Conservation (phyloP, 2,888 invertebrate genomes). For the Ichneumoninae sp. region DNA sequence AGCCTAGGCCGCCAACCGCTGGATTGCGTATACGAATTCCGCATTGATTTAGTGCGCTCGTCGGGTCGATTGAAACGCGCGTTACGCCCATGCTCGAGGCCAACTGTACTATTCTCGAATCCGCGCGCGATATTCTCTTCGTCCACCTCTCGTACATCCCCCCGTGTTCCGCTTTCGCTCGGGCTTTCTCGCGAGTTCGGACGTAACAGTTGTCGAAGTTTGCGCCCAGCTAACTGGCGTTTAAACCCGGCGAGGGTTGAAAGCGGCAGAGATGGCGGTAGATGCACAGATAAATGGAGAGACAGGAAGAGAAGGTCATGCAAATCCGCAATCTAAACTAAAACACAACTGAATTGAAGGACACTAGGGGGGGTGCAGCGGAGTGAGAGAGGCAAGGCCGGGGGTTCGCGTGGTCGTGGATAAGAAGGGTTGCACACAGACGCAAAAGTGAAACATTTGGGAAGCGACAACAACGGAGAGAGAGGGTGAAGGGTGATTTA, state of each 20-base stretch:
- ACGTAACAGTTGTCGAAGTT: slow-evolving; percentile 71
- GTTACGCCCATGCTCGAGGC: slow-evolving; percentile 57
- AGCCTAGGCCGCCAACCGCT: slow-evolving; percentile 58
- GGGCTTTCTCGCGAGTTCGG: slow-evolving; percentile 39
- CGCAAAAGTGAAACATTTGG: slow-evolving; percentile 42
- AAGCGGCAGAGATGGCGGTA: slow-evolving; percentile 56
- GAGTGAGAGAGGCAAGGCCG: slow-evolving; percentile 27
- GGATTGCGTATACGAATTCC: slow-evolving; percentile 67
- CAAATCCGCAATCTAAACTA: slow-evolving; percentile 62
- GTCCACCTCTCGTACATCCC: not conserved
- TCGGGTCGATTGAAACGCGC: slow-evolving; percentile 66
- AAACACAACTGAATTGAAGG: slow-evolving; percentile 56
- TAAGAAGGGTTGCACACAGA: slow-evolving; percentile 44
- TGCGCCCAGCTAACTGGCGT: slow-evolving; percentile 68
- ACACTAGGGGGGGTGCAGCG: slow-evolving; percentile 35
- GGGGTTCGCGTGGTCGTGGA: slow-evolving; percentile 17
- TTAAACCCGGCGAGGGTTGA: slow-evolving; percentile 67
- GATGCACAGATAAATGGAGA: slow-evolving; percentile 34
- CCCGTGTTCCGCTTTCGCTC: slow-evolving; percentile 11
- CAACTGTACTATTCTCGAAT: slow-evolving; percentile 59
- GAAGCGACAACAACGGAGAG: slow-evolving; percentile 30
- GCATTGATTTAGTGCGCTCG: slow-evolving; percentile 67
- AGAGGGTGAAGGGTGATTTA: slow-evolving; percentile 69
- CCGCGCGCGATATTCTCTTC: slow-evolving; percentile 51
- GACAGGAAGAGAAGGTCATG: slow-evolving; percentile 55